phyloP scores from a whole-genome alignment of 2,113 vertebrate genomes.

The Vimba vimba region DNA sequence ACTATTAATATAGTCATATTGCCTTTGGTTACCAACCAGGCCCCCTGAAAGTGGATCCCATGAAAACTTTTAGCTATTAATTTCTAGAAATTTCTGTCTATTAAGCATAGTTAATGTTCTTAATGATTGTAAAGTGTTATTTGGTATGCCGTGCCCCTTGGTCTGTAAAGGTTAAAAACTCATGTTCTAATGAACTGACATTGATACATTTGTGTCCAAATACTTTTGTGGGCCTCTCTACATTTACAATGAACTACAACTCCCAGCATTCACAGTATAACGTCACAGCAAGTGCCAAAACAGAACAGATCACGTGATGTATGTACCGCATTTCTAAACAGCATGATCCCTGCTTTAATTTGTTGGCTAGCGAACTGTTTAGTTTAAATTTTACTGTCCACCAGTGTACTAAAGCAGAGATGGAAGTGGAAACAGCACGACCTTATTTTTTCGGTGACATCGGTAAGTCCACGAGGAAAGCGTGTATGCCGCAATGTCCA shows the following conservation, averaged over 20 bases:
- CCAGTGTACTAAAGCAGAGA: neutral
- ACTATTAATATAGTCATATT: neutral
- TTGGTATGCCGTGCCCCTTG: neutral
- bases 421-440: conserved; percentile 60
- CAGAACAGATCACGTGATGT: conserved; percentile 44
- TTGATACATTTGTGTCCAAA: neutral
- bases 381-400: neutral
- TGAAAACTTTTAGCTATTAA: no score
- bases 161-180: neutral
- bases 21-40: neutral
- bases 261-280: conserved; percentile 56
- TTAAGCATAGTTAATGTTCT: neutral
- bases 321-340: conserved; percentile 36
- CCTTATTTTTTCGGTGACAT: conserved; percentile 76
- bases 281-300: neutral
- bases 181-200: neutral
- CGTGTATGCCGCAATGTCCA: neutral
- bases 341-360: neutral
- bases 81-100: neutral
- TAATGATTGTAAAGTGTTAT: neutral
- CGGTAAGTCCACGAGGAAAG: conserved; percentile 62
- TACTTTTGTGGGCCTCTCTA: neutral
- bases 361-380: neutral
- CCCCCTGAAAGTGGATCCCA: no score
- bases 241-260: conserved; percentile 54